These are phyloP conservation scores for Ostrea edulis DNA, from an alignment of 1,140 invertebrate species.

Conservation along the genomic window DNA sequence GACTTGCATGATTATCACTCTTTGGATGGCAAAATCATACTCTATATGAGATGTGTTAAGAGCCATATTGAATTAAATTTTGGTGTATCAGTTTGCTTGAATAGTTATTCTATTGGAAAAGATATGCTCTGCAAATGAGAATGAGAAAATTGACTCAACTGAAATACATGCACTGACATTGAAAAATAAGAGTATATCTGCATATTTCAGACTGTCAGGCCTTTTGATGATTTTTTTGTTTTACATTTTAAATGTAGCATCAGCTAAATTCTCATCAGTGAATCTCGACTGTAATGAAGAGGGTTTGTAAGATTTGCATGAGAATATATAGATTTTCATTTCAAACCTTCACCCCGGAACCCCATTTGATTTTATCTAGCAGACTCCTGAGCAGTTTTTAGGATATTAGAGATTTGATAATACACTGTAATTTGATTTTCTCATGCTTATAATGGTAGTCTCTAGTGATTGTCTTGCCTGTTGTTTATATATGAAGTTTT, in stretches of 20 bases:
- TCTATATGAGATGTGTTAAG: too few species aligned
- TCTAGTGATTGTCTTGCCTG: background rate
- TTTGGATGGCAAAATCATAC: too few species aligned
- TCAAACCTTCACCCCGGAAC: background rate
- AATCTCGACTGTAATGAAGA: background rate
- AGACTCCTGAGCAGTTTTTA: background rate
- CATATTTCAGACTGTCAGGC: background rate
- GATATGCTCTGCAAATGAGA: too few species aligned
- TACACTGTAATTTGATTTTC: background rate
- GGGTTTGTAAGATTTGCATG: constrained; percentile 10
- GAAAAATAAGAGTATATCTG: background rate
- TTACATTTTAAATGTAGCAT: background rate
- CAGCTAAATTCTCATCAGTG: background rate
- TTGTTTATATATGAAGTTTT: background rate
- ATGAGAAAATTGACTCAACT: too few species aligned
- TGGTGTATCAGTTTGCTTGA: too few species aligned
- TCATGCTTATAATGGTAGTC: background rate
- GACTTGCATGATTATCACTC: too few species aligned
- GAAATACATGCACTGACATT: too few species aligned
- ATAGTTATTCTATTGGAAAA: too few species aligned
- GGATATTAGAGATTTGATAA: too few species aligned
- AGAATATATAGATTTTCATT: background rate
- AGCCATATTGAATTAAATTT: too few species aligned
- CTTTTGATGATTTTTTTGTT: background rate
- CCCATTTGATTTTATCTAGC: background rate